phyloP scores from a whole-genome alignment of 2,113 vertebrate species.

The Tenebrosternarchus preto region DNA sequence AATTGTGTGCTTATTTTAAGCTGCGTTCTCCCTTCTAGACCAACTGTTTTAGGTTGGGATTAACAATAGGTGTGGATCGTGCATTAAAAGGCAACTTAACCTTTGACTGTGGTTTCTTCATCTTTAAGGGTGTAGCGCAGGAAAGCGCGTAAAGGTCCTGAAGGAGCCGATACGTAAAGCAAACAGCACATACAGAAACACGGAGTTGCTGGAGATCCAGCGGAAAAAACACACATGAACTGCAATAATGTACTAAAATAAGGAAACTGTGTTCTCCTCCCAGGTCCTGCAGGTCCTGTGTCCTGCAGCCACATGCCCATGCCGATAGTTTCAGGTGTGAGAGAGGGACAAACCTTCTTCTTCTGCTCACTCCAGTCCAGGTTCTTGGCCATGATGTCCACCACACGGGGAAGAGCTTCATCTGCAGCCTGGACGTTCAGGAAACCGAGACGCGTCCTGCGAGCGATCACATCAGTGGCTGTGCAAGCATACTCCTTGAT shows the following conservation, averaged over 20 bases:
- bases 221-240: too few species aligned
- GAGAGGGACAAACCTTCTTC: conserved; percentile 75
- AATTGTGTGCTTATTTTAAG: conserved; percentile 46
- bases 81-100: conserved; percentile 10
- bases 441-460: conserved; percentile 90
- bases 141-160: neutral
- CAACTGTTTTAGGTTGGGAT: conserved; percentile 20
- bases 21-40: conserved; percentile 20
- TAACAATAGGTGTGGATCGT: conserved; percentile 47
- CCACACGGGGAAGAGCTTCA: conserved; percentile 89
- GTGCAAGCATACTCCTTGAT: conserved; percentile 95
- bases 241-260: too few species aligned
- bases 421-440: conserved; percentile 96
- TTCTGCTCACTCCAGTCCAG: conserved; percentile 86
- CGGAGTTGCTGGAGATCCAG: too few species aligned
- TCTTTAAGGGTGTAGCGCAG: neutral
- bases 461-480: conserved; percentile 89
- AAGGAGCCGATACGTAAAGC: conserved; percentile 40
- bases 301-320: too few species aligned
- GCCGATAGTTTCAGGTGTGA: neutral
- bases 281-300: too few species aligned
- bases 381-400: conserved; percentile 92
- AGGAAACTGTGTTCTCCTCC: too few species aligned
- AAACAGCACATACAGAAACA: conserved; percentile 21
- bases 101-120: conserved; percentile 12